Base-by-base conservation (phyloP, 2,888 invertebrate species). In the Scrobipalpa costella region DNA sequence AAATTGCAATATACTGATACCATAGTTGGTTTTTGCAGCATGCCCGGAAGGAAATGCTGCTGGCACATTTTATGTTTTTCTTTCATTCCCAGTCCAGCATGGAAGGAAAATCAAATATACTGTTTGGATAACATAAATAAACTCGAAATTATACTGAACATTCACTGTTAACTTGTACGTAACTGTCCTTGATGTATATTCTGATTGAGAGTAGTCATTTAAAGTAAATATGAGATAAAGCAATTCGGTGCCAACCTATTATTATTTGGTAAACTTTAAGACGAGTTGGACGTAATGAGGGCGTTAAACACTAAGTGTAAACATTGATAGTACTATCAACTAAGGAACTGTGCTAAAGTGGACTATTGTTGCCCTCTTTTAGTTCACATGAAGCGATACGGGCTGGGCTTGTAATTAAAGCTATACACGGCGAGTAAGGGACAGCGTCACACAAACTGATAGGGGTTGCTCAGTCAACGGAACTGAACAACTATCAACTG, bases 261-360 rank as follows among this genome's bases (percentile, higher is more conserved):
- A 61, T 50, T 58, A 34, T 40, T 64, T 9, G 13, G 57, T 44
- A 61, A 50, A 66, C 66, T 60, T 52, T 62, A 38, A 36, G 66
- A 62, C 34, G 33, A 15, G n/a, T 34, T 34, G 55, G 55, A 55
- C 60, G 58, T 70, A 73, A 74, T 70, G 71, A 67, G 75, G 71
- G 6, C 66, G 67, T 68, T 64, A 65, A 64, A 61, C 63, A 65
- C 33, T 52, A 66, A 65, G 62, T 60, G 62, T 64, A 67, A 65
- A 70, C 66, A 67, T 21, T 52, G 50, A 52, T 52, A 64, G 60
- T 58, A 62, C 65, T 64, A 64, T 69, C 69, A 67, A 64, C 27
- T 47, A 15, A 67, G 64, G 65, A 69, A 69, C 67, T 65, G 65
- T 66, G 62, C 66, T 66, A 64, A 63, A 62, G 49, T 49, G 36